Evolutionary conservation across 2,888 invertebrate species (phyloP).

Genomic region (Pristionchus arcanus): DNA sequence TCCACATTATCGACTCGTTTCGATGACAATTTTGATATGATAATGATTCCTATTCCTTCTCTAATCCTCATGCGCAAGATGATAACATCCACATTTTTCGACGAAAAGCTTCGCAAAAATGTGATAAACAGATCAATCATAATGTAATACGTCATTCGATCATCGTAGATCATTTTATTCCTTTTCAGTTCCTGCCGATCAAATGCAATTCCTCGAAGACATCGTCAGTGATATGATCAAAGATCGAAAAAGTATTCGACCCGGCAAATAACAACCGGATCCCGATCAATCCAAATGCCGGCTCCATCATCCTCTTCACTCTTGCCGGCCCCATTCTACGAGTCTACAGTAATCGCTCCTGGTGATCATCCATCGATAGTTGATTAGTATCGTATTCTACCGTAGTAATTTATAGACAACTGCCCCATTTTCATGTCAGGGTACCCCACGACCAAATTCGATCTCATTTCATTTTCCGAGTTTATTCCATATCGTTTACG

Average conservation of each 20-base stretch:
- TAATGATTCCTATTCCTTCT: neutral
- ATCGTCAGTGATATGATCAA: slow-evolving; percentile 49
- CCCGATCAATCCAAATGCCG: neutral
- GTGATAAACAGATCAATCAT: slow-evolving; percentile 44
- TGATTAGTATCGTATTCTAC: slow-evolving; percentile 15
- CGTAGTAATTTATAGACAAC: slow-evolving; percentile 38
- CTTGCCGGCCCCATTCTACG: slow-evolving; percentile 1
- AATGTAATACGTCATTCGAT: slow-evolving; percentile 9
- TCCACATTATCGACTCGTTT: neutral
- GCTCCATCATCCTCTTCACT: neutral
- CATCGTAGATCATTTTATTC: neutral
- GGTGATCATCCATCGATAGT: slow-evolving; percentile 30
- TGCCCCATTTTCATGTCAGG: slow-evolving; percentile 18
- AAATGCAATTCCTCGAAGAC: slow-evolving; percentile 50
- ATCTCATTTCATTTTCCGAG: slow-evolving; percentile 26
- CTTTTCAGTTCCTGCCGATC: slow-evolving; percentile 45
- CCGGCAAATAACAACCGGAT: neutral
- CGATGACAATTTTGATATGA: slow-evolving; percentile 51
- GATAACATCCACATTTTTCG: slow-evolving; percentile 22
- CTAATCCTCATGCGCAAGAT: slow-evolving; percentile 48
- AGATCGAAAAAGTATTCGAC: slow-evolving; percentile 4
- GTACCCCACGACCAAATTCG: slow-evolving; percentile 9
- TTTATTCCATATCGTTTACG: neutral
- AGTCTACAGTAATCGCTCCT: slow-evolving; percentile 29
- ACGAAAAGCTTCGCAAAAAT: slow-evolving; percentile 11